Conservation (phyloP, 2,113 vertebrate genomes). For the Ciconia stormi region DNA sequence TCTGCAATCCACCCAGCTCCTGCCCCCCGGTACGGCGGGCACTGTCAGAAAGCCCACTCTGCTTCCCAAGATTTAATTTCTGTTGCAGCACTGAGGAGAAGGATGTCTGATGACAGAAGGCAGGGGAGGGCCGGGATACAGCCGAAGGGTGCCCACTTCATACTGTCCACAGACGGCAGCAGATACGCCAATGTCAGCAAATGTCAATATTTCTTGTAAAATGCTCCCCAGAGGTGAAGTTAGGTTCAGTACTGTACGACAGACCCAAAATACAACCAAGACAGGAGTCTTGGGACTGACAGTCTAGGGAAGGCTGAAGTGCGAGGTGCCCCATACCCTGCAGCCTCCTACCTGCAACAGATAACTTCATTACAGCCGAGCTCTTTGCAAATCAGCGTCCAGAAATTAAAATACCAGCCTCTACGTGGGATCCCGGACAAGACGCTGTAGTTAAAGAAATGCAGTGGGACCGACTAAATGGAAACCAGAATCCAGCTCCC, state of each 20-base stretch:
- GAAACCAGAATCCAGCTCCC: neutral
- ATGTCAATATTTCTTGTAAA: neutral
- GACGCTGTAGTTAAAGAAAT: neutral
- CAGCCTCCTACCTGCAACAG: neutral
- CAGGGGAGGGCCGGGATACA: neutral
- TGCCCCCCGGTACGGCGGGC: fast-evolving
- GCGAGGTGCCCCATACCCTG: neutral
- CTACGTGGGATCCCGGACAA: neutral
- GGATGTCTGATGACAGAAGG: neutral
- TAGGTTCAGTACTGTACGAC: neutral
- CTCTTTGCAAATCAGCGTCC: neutral
- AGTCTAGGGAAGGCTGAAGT: neutral
- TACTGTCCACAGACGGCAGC: neutral
- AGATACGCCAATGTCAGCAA: neutral
- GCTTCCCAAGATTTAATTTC: neutral
- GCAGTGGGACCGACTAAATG: neutral
- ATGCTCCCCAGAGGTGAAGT: neutral
- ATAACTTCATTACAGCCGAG: neutral
- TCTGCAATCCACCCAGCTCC: neutral
- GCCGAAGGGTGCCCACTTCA: neutral
- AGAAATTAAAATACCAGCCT: neutral
- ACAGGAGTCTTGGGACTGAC: neutral
- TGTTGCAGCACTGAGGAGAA: neutral
- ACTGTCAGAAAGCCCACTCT: neutral
- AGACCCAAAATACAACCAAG: neutral